phyloP scores from a whole-genome alignment of 2,888 invertebrate species.

The Helicoverpa assulta region DNA sequence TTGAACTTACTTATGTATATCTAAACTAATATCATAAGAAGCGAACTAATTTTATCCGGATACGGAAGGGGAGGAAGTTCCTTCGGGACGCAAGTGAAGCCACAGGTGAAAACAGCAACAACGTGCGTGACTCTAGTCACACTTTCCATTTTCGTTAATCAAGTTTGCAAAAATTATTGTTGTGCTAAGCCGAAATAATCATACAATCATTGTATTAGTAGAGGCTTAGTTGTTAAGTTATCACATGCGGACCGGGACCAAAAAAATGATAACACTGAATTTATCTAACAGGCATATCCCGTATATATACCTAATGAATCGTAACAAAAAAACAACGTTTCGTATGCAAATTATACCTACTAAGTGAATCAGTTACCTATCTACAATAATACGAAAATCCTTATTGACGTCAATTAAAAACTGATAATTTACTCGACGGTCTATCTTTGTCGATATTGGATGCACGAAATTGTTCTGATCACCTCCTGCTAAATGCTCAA shows the following conservation, averaged over 20 bases:
- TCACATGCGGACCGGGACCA: slow-evolving; percentile 1
- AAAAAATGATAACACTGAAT: slow-evolving; percentile 18
- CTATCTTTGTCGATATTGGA: not conserved
- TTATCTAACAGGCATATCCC: slow-evolving; percentile 20
- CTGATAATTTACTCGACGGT: slow-evolving; percentile 9
- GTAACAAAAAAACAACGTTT: slow-evolving; percentile 9
- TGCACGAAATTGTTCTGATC: not conserved
- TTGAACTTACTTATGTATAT: too few relatives aligned
- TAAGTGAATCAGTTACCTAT: slow-evolving; percentile 25
- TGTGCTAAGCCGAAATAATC: too few relatives aligned
- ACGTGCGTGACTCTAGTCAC: too few relatives aligned
- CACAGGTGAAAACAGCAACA: too few relatives aligned
- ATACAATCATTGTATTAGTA: too few relatives aligned
- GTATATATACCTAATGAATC: slow-evolving; percentile 8
- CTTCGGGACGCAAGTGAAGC: too few relatives aligned
- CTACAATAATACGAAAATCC: slow-evolving; percentile 4
- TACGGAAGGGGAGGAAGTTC: too few relatives aligned
- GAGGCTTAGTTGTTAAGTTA: slow-evolving; percentile 10
- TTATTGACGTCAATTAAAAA: slow-evolving; percentile 1
- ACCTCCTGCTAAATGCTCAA: not conserved
- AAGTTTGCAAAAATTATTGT: too few relatives aligned
- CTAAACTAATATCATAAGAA: too few relatives aligned
- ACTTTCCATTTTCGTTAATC: too few relatives aligned
- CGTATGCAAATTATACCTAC: slow-evolving; percentile 16
- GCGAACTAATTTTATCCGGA: too few relatives aligned